These are phyloP conservation scores for Lymantria monacha DNA, from an alignment of 2,888 invertebrate genomes.

Conservation along the genomic window DNA sequence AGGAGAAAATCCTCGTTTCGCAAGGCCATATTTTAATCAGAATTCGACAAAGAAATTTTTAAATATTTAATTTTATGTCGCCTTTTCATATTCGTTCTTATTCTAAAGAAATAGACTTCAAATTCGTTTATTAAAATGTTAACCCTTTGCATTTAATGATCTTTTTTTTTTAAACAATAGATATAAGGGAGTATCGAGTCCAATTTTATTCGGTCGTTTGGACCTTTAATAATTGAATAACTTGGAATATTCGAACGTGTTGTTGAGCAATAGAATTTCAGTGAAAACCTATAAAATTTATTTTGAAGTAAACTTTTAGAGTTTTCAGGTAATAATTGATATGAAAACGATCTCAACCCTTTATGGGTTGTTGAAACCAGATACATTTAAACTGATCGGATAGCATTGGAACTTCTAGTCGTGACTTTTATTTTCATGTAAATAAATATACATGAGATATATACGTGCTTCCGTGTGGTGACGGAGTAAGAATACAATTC, in stretches of 20 bases:
- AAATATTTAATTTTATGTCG: constrained; percentile 14
- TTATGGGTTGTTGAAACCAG: constrained; percentile 25
- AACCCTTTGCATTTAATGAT: constrained; percentile 25
- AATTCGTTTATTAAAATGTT: neutral
- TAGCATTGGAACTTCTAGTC: neutral
- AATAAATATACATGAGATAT: too few relatives aligned
- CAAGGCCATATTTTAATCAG: constrained; percentile 26
- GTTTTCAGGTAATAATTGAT: constrained; percentile 45
- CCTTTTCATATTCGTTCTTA: neutral
- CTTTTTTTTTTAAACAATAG: constrained; percentile 27
- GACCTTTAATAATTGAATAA: constrained; percentile 31
- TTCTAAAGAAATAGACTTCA: neutral
- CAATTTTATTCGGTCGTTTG: constrained; percentile 26
- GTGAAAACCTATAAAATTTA: constrained; percentile 40
- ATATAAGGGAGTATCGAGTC: constrained; percentile 20
- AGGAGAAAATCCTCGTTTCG: constrained; percentile 14
- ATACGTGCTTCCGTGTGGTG: too few relatives aligned
- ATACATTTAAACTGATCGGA: constrained; percentile 16
- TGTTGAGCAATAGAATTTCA: constrained; percentile 27
- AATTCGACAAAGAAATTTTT: constrained; percentile 17
- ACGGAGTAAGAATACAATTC: too few relatives aligned
- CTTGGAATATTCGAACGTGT: constrained; percentile 16
- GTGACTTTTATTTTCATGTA: too few relatives aligned
- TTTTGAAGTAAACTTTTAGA: constrained; percentile 35
- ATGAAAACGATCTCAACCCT: constrained; percentile 33